These are phyloP conservation scores for Tetrao urogallus DNA, from an alignment of 2,113 vertebrate genomes.

Conservation along the genomic window DNA sequence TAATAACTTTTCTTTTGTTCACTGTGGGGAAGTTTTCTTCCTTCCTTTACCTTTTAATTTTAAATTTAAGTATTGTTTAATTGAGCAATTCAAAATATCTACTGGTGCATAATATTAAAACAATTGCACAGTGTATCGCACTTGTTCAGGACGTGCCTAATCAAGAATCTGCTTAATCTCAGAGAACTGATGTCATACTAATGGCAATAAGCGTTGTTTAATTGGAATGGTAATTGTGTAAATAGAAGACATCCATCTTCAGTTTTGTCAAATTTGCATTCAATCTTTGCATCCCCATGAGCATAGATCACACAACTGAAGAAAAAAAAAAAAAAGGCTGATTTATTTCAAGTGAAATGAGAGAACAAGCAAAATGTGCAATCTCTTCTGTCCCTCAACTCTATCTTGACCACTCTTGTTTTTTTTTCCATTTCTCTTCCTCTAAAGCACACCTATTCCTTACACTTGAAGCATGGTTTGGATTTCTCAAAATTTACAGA, in stretches of 20 bases:
- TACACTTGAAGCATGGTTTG: fast-evolving
- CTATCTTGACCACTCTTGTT: background rate
- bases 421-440: background rate
- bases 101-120: background rate
- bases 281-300: background rate
- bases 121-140: background rate
- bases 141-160: background rate
- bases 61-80: background rate
- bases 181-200: slow-evolving; percentile 1
- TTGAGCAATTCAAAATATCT: background rate
- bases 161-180: background rate
- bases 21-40: background rate
- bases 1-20: slow-evolving; percentile 3
- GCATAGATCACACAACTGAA: background rate
- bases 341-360: background rate
- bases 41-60: background rate
- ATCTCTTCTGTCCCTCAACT: background rate
- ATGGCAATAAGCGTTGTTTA: background rate
- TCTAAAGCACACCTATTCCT: background rate
- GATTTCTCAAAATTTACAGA: background rate
- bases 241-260: background rate
- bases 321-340: background rate
- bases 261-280: background rate
- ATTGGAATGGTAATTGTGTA: background rate
- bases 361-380: background rate